Base-by-base conservation (phyloP, 2,113 vertebrate species). In the Elanus axillaris region DNA sequence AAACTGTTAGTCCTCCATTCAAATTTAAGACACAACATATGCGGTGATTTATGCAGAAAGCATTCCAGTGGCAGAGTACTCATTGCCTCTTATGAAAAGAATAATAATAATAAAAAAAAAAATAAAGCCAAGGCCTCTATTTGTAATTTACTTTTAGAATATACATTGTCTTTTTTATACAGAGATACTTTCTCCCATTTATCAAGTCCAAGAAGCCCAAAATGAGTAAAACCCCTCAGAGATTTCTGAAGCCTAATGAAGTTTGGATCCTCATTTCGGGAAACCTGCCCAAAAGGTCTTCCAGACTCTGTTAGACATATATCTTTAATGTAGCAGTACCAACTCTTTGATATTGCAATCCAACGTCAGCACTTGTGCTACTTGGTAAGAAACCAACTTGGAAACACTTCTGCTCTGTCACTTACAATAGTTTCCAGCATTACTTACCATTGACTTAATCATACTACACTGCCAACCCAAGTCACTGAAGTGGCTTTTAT, bases 381-480 rank as follows among this genome's bases (percentile, higher is more conserved):
- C 56, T 75, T 71, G 58, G 32, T 92, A 68, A 64, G 71, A 76
- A 95, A 95, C 48, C 56, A 83, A 59, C 68, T 45, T 84, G 95
- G 86, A 89, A 96, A 74, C 60, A 53, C 53, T 87, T 85, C 86
- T 91, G 79, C 56, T 74, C 60, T 78, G 94, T 81, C 88, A 74
- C 75, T 92, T 78, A 43, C 67, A 77, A 84, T 8, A 84, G 52
- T 74, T 96, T n/a, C 68, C 64, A 94, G 76, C 4, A 1, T 87
- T 89, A 78, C 79, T 86, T 94, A 75, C 76, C 76, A 67, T 6
- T 52, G 76, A 83, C 69, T 72, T 81, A 56, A 92, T 89, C 68
- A 68, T 3, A 23, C 68, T 40, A 77, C 26, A 1, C 63, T 69
- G 94, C 81, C 92, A 87, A 60, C 4, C 47, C 0, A 0, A 58